These are phyloP conservation scores for Parascotia fuliginaria DNA, from an alignment of 2,888 invertebrate genomes.

Conservation along the genomic window DNA sequence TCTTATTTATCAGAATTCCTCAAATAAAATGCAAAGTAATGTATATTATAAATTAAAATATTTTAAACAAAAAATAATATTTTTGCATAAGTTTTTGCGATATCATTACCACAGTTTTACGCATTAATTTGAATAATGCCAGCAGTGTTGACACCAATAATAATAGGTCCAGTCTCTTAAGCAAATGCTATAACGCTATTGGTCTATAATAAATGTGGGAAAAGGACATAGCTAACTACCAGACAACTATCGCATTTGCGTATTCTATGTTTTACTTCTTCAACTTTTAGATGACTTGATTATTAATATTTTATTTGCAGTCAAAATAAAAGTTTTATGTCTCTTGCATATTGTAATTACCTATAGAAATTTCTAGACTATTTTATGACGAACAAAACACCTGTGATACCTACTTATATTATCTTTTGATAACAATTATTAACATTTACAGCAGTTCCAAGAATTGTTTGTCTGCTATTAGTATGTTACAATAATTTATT, in stretches of 20 bases:
- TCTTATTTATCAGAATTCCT: slow-evolving; percentile 6
- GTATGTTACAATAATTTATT: slow-evolving; percentile 21
- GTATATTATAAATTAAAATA: too few relatives aligned
- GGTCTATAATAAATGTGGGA: slow-evolving; percentile 30
- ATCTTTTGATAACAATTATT: not conserved
- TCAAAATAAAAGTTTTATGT: not conserved
- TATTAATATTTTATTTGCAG: slow-evolving; percentile 2
- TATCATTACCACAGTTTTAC: not conserved
- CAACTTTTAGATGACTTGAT: slow-evolving; percentile 4
- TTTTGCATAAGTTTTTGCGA: not conserved
- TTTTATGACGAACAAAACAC: slow-evolving; percentile 7
- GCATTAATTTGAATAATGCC: slow-evolving; percentile 17
- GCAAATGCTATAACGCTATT: slow-evolving; percentile 28
- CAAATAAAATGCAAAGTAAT: too few relatives aligned
- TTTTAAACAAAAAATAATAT: too few relatives aligned
- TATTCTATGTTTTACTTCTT: slow-evolving; percentile 9
- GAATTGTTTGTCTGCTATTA: slow-evolving; percentile 28
- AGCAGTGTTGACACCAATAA: slow-evolving; percentile 34
- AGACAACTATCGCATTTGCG: slow-evolving; percentile 15
- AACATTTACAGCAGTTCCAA: slow-evolving; percentile 14
- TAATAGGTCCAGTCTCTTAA: slow-evolving; percentile 32
- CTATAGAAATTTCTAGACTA: slow-evolving; percentile 23
- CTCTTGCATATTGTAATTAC: not conserved
- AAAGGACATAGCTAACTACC: slow-evolving; percentile 35
- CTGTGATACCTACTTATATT: too few relatives aligned